phyloP scores from a whole-genome alignment of 92 coral and sea anemone genomes.

The Zoanthus sociatus region DNA sequence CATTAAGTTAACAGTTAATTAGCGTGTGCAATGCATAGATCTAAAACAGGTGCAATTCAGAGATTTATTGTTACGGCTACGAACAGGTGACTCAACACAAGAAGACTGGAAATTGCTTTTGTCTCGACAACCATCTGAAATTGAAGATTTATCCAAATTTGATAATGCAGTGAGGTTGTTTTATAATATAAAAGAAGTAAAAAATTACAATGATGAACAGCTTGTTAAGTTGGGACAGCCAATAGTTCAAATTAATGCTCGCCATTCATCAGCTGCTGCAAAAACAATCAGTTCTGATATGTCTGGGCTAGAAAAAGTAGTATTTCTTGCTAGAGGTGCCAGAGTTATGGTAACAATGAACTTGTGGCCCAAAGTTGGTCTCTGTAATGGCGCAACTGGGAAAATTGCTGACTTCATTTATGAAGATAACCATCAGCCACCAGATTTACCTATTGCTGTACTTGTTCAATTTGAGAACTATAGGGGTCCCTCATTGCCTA shows the following conservation, averaged over 20 bases:
- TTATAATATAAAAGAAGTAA: conserved; percentile 54
- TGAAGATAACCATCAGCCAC: no score
- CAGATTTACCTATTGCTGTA: no score
- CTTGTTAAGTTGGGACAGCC: conserved; percentile 36
- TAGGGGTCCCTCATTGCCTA: no score
- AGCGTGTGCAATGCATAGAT: not conserved
- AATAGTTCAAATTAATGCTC: conserved; percentile 49
- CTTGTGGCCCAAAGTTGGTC: conserved; percentile 41
- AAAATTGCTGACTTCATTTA: not conserved
- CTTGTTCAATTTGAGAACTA: no score
- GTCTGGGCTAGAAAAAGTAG: conserved; percentile 54
- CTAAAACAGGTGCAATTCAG: not conserved
- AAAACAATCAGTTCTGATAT: conserved; percentile 41
- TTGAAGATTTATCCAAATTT: conserved; percentile 26
- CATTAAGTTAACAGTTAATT: not conserved
- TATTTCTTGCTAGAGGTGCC: conserved; percentile 45
- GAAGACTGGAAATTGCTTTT: not conserved
- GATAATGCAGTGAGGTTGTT: conserved; percentile 56
- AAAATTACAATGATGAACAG: conserved; percentile 44
- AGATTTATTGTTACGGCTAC: not conserved
- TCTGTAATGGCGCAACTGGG: conserved; percentile 55
- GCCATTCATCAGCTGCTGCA: conserved; percentile 58
- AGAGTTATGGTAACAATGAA: conserved; percentile 59
- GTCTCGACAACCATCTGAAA: not conserved
- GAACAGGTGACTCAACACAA: not conserved